A percentile compares a stretch with the other conserved stretches of the same genome.
phyloP scores from a whole-genome alignment of 2,888 invertebrate genomes.

The Dioctria linearis region DNA sequence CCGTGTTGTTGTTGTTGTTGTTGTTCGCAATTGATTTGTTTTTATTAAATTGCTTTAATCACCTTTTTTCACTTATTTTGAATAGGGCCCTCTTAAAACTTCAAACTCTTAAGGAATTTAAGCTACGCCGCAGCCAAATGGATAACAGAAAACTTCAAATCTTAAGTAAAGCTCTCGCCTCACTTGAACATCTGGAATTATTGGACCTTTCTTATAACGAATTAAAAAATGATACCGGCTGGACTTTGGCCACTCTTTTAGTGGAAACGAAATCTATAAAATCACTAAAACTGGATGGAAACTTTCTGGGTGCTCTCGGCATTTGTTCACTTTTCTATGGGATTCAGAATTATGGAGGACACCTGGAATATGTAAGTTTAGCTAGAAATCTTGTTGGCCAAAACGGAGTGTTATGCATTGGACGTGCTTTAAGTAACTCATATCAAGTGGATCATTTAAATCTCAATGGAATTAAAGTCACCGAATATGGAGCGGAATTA shows the following conservation, averaged over 20 bases:
- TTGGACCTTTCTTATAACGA: constrained; percentile 25
- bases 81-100: neutral
- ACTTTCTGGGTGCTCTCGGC: neutral
- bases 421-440: neutral
- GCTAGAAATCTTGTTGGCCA: constrained; percentile 13
- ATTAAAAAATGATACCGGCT: constrained; percentile 16
- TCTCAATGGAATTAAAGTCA: constrained; percentile 16
- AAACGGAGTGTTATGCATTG: neutral
- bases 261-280: neutral
- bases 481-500: neutral
- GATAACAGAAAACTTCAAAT: constrained; percentile 22
- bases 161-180: neutral
- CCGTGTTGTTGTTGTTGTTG: too few species aligned
- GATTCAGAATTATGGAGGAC: constrained; percentile 26
- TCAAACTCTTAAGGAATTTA: neutral
- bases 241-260: neutral
- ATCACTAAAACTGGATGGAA: constrained; percentile 17
- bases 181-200: constrained; percentile 1
- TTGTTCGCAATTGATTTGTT: neutral
- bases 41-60: neutral
- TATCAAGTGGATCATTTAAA: constrained; percentile 18
- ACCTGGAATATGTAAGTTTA: constrained; percentile 23
- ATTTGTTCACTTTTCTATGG: constrained; percentile 1
- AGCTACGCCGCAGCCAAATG: constrained; percentile 17
- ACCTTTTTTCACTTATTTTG: neutral